phyloP scores from a whole-genome alignment of 1,140 invertebrate genomes.

The Laodelphax striatellus region DNA sequence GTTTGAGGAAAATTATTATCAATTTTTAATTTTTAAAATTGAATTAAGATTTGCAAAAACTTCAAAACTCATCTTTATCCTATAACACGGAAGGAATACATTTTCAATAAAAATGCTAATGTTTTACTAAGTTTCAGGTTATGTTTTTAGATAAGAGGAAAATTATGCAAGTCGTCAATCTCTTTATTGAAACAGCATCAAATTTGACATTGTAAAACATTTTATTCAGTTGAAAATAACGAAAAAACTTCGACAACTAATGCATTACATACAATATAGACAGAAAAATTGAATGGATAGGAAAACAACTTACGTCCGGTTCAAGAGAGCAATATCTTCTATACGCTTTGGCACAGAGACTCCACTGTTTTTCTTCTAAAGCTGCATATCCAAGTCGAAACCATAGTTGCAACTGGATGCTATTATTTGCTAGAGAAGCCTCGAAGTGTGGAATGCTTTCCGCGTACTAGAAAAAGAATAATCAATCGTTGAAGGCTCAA shows the following conservation, averaged over 20 bases:
- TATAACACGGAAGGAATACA: too few relatives aligned
- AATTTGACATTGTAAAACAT: too few relatives aligned
- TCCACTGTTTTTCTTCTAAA: constrained; percentile 67
- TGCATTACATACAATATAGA: background rate
- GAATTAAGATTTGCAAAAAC: too few relatives aligned
- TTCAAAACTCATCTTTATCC: too few relatives aligned
- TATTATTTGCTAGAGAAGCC: constrained; percentile 71
- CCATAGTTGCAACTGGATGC: constrained; percentile 74
- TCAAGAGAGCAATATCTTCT: constrained; percentile 76
- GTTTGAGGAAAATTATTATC: background rate
- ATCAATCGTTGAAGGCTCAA: too few relatives aligned
- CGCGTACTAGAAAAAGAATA: constrained; percentile 41
- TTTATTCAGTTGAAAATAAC: background rate
- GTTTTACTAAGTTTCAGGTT: too few relatives aligned
- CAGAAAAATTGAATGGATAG: background rate
- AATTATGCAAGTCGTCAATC: background rate
- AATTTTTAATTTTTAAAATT: too few relatives aligned
- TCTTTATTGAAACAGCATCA: too few relatives aligned
- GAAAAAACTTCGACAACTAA: background rate
- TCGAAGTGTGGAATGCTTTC: constrained; percentile 68
- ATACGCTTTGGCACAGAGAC: constrained; percentile 72
- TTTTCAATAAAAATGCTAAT: too few relatives aligned
- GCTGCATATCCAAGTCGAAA: constrained; percentile 76
- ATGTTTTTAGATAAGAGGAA: background rate
- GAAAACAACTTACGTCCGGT: constrained; percentile 43